Evolutionary conservation across 2,888 invertebrate species (phyloP).

Genomic region (Calameuta filiformis): DNA sequence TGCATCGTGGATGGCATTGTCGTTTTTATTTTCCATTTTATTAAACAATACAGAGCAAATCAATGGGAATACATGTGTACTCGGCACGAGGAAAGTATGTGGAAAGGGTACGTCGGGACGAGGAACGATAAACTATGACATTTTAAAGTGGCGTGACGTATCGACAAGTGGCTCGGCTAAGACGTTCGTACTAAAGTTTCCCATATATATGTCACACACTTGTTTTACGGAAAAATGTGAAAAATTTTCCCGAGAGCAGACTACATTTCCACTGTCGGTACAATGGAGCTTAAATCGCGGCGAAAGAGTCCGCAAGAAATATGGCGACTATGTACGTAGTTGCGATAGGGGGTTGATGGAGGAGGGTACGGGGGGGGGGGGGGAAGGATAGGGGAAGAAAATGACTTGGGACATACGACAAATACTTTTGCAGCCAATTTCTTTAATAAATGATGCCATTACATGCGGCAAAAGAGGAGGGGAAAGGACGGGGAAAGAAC

Average conservation of each 20-base stretch:
- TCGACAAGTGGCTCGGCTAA: background rate
- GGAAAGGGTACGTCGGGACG: background rate
- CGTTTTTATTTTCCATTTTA: background rate
- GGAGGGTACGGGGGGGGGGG: background rate
- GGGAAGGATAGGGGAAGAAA: conserved; percentile 12
- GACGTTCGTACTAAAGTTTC: background rate
- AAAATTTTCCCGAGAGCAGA: background rate
- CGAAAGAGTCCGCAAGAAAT: background rate
- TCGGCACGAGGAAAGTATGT: background rate
- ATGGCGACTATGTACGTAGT: background rate
- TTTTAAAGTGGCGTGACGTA: background rate
- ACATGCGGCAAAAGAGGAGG: conserved; percentile 33
- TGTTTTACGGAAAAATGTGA: background rate
- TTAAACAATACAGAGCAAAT: background rate
- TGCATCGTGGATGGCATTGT: background rate
- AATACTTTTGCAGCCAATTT: conserved; percentile 57
- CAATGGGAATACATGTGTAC: background rate
- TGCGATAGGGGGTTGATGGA: background rate
- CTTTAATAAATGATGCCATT: conserved; percentile 65
- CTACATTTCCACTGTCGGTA: background rate
- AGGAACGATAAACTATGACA: background rate
- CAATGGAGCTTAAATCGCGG: background rate
- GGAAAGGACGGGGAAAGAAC: background rate
- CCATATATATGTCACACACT: background rate
- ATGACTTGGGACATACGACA: conserved; percentile 26